Evolutionary conservation across 2,797 vertebrate species (phyloP).

Genomic region (Eutrigla gurnardus): DNA sequence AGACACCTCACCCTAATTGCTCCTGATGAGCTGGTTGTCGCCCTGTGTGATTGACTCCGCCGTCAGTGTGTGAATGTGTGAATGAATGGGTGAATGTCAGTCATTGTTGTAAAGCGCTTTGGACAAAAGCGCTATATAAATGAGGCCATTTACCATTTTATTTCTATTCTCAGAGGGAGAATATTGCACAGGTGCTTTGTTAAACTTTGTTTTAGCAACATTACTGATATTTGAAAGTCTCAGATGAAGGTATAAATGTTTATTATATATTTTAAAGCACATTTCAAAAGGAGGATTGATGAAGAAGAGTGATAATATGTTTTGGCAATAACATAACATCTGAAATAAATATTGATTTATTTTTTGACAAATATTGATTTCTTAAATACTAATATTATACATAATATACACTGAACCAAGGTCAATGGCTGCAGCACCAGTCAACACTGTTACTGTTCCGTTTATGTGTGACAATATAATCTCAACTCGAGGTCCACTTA

Average conservation of each 20-base stretch:
- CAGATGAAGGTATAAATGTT: background rate
- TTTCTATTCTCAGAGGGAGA: background rate
- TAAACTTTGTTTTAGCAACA: background rate
- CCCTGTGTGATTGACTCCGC: no score
- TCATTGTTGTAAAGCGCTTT: no score
- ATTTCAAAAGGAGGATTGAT: background rate
- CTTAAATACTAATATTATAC: background rate
- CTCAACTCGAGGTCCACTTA: background rate
- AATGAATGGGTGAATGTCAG: no score
- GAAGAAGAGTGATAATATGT: background rate
- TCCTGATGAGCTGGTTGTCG: no score
- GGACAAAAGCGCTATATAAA: no score
- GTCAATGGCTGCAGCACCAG: background rate
- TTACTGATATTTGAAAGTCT: constrained; percentile 3
- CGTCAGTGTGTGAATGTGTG: no score
- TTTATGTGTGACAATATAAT: background rate
- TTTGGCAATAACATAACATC: no score
- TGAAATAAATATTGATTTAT: no score
- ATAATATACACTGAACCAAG: background rate
- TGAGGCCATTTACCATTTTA: no score
- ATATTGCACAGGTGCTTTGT: background rate
- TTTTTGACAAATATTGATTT: background rate
- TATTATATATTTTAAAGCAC: background rate
- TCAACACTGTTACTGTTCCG: background rate
- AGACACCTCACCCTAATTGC: no score